Evolutionary conservation across 2,888 invertebrate species (phyloP), one percentile per base, ranked within the genome.

Genomic region (Sesia bembeciformis): DNA sequence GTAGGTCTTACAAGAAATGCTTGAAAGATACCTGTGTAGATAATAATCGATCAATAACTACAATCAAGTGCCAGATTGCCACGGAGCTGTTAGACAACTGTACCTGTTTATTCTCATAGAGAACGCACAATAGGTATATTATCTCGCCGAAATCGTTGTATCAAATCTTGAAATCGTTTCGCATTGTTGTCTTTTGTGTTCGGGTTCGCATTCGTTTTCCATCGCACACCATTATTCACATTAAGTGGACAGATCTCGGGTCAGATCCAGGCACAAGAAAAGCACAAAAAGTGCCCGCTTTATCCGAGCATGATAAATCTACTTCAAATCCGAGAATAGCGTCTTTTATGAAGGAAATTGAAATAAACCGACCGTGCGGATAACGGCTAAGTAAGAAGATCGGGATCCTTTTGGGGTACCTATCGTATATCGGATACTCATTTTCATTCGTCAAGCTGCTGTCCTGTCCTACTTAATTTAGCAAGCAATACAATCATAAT

Each of bases 281-380:
- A 89, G 88, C 87, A 88, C 89, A 89, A 89, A 89, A 89, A 89
- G 88, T 88, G 85, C 88, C 84, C 88, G 87, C 85, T 89, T 89
- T 89, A 89, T 89, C 88, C 89, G 83, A 88, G 83, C 89, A 89
- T 89, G 88, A 89, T 89, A 89, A 89, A 89, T 89, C 88, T 89
- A 88, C 89, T 89, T 89, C 89, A 89, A 89, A 89, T 89, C 89
- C 88, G 87, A 89, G 88, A 88, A 89, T 88, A 87, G 84, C 89
- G 84, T 88, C 89, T 88, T 87, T 88, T 89, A 89, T 89, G 89
- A 89, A 88, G 86, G 87, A 88, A 89, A 89, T 89, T 89, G 89
- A 89, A 89, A 89, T 89, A 89, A 89, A 89, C 89, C 89, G 88
- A 89, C 88, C 88, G 89, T 88, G 82, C 84, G 88, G 88, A 88